Percentiles rank a stretch among this genome's conserved stretches.
phyloP scores from a whole-genome alignment of 2,113 vertebrate species.

The Probosciger aterrimus region DNA sequence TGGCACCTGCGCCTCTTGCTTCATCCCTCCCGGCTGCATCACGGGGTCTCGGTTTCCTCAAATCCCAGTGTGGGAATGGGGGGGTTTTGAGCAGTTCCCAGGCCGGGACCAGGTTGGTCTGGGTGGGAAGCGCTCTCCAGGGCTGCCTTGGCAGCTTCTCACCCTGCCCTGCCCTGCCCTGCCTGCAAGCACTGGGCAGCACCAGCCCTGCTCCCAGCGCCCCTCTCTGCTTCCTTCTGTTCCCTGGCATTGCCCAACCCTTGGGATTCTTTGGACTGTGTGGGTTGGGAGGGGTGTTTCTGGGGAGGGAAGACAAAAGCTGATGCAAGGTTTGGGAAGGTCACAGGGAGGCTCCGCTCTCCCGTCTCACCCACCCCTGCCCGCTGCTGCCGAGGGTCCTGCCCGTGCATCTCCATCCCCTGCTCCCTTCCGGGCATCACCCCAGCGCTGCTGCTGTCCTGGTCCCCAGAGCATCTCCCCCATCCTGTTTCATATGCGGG shows the following conservation, averaged over 20 bases:
- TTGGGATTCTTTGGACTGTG: not conserved
- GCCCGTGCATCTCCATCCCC: not conserved
- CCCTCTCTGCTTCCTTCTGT: not conserved
- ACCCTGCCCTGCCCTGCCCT: not conserved
- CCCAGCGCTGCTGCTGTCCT: not conserved
- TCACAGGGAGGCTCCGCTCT: not conserved
- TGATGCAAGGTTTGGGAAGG: not conserved
- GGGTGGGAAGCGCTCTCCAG: not conserved
- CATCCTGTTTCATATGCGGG: not conserved
- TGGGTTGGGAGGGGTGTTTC: not conserved
- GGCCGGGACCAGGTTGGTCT: not conserved
- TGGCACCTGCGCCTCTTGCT: not conserved
- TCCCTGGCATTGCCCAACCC: not conserved
- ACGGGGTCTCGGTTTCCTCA: not conserved
- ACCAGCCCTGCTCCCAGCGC: not conserved
- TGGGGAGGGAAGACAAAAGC: not conserved
- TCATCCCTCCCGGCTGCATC: not conserved
- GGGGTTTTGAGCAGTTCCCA: not conserved
- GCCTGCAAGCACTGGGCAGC: not conserved
- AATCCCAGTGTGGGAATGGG: not conserved
- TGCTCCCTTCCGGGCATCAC: not conserved
- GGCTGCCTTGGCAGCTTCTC: not conserved
- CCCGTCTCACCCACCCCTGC: not conserved
- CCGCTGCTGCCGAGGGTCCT: not conserved
- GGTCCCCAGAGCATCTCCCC: rapidly evolving